Base-by-base conservation (phyloP, 2,797 vertebrate genomes). In the Champsocephalus esox region DNA sequence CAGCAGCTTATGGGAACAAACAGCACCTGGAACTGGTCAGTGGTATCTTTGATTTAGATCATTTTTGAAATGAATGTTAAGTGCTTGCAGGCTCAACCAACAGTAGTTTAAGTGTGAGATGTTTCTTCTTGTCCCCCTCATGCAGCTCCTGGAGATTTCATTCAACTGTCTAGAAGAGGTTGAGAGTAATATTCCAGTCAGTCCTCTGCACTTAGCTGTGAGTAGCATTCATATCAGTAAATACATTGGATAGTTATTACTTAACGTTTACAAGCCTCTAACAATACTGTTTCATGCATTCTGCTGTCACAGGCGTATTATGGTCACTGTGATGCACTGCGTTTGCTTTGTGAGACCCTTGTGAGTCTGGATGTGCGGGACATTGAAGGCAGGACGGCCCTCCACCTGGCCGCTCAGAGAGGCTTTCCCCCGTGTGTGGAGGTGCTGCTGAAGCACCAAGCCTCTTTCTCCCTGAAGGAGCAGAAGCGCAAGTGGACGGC, bases 161-260 rank as follows among this genome's bases (percentile, higher is more conserved):
- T 98, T 99, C 91, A 98, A 99, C 93, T 98, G 97, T 92, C 93
- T 99, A 78, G 96, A 98, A 89, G 97, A 99, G 69, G 96, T 96
- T 90, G 97, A 99, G 90, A 99, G 96, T 92, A 97, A 96, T 89
- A 92, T 97, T 90, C 97, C 97, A 70, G 96, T 98, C 92, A 99
- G 98, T 92, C 97, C 98, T 91, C 93, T 99, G 95, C 98, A 99
- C 94, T 96, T 99, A 94, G 97, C 98, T 94, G 98, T 99, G 79
- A 99, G 98, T 98, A 78, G 21, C 14, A 32, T 32, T 21, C 9
- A 11, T 32, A 45, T 44, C 28, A 49, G 24, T 24, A 24, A 24
- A 24, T 24, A 24, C 24, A 24, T 24, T 24, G 24, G 24, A 24
- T 24, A 24, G 0, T 14, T 41, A 0, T 21, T 14, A 32, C 0